Conservation (phyloP, 1,140 invertebrate species). For the Bombus waltoni region DNA sequence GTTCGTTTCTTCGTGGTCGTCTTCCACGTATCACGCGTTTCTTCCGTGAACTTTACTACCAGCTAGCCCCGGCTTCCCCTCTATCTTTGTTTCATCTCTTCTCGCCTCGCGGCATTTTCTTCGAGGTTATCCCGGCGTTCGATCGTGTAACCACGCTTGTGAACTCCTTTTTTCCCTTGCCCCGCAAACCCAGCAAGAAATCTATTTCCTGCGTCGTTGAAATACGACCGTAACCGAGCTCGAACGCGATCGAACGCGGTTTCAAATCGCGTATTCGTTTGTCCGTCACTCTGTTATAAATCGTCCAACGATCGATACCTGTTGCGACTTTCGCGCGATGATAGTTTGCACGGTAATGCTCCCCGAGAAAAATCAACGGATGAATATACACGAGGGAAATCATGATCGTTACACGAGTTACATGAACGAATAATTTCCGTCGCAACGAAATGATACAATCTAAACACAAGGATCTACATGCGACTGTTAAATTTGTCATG, state of each 20-base stretch:
- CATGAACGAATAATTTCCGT: not conserved
- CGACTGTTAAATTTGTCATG: slow-evolving; percentile 32
- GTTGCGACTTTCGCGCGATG: not conserved
- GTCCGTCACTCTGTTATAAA: not conserved
- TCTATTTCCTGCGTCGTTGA: slow-evolving; percentile 41
- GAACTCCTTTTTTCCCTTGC: slow-evolving; percentile 29
- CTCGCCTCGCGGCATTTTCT: slow-evolving; percentile 48
- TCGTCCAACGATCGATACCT: not conserved
- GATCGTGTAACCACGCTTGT: slow-evolving; percentile 46
- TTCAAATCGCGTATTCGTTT: not conserved
- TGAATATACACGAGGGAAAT: not conserved
- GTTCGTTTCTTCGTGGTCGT: slow-evolving; percentile 47
- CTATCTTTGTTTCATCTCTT: slow-evolving; percentile 55
- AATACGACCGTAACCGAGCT: slow-evolving; percentile 3
- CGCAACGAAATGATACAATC: not conserved
- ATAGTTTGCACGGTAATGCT: fast-evolving
- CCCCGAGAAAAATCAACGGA: not conserved
- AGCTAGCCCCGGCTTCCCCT: slow-evolving; percentile 27
- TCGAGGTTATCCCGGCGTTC: slow-evolving; percentile 60
- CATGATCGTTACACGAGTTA: not conserved
- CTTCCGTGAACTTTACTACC: slow-evolving; percentile 75
- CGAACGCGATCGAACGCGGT: not conserved
- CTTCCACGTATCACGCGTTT: slow-evolving; percentile 68
- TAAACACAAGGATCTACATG: not conserved
- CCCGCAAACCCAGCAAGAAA: not conserved